Conservation (phyloP, 2,888 invertebrate genomes). For the Congeria kusceri region DNA sequence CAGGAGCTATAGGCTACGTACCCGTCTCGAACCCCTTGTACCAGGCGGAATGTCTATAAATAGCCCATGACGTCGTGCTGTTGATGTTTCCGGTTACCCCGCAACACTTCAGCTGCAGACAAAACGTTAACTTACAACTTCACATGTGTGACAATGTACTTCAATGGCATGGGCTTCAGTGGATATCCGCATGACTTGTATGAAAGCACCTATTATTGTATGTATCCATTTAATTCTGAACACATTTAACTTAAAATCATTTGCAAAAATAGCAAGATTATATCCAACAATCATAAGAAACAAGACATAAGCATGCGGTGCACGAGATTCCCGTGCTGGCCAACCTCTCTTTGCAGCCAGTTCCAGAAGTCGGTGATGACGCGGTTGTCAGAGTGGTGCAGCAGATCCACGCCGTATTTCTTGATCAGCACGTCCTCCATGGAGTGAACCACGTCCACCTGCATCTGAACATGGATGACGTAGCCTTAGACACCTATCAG, state of each 20-base stretch:
- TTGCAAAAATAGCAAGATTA: no score
- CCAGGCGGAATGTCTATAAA: slow-evolving; percentile 68
- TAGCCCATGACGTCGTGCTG: slow-evolving; percentile 69
- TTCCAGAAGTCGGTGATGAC: slow-evolving; percentile 70
- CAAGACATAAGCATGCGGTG: no score
- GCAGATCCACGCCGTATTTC: slow-evolving; percentile 67
- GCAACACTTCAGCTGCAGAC: slow-evolving; percentile 67
- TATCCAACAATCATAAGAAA: no score
- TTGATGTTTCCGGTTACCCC: slow-evolving; percentile 66
- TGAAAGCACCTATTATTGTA: no score
- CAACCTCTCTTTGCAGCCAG: slow-evolving; percentile 68
- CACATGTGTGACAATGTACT: no score
- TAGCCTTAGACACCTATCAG: no score
- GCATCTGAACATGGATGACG: slow-evolving; percentile 52
- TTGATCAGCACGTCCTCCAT: slow-evolving; percentile 65
- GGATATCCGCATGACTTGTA: no score
- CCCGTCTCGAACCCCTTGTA: slow-evolving; percentile 60
- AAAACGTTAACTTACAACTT: slow-evolving; percentile 4
- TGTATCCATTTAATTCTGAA: no score
- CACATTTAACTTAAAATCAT: no score
- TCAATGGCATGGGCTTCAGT: no score
- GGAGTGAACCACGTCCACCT: slow-evolving; percentile 59
- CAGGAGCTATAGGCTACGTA: slow-evolving; percentile 16
- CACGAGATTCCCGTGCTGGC: no score
- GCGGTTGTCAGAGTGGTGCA: slow-evolving; percentile 59